Percentiles rank a stretch among this genome's conserved stretches.
These are phyloP conservation scores for Zaprionus tsacasi DNA, from an alignment of 1,140 invertebrate species.

Conservation along the genomic window DNA sequence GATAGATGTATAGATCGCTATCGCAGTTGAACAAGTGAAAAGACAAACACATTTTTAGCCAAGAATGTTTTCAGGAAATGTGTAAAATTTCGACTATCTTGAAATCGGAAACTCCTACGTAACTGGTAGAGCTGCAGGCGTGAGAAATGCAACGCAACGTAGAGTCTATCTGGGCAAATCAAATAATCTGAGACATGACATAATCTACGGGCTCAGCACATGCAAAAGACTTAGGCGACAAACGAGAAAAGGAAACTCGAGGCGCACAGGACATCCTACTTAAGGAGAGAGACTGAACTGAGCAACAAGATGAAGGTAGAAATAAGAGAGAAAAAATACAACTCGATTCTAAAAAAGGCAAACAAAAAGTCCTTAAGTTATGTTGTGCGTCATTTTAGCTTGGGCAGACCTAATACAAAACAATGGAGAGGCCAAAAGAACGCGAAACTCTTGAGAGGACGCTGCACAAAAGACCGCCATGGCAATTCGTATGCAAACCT, in stretches of 20 bases:
- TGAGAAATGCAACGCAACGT: constrained; percentile 75
- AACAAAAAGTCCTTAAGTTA: constrained; percentile 84
- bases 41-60: constrained; percentile 60
- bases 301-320: background rate
- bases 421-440: constrained; percentile 49
- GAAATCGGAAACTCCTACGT: constrained; percentile 67
- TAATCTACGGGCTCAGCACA: constrained; percentile 68
- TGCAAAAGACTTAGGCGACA: constrained; percentile 64
- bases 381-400: constrained; percentile 71
- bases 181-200: constrained; percentile 73
- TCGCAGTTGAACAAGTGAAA: constrained; percentile 58
- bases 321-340: constrained; percentile 31
- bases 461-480: constrained; percentile 33
- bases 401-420: constrained; percentile 54
- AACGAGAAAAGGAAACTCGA: constrained; percentile 46
- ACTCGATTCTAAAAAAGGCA: constrained; percentile 79
- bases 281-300: constrained; percentile 33
- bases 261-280: constrained; percentile 78
- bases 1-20: constrained; percentile 40
- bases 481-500: constrained; percentile 69
- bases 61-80: constrained; percentile 63
- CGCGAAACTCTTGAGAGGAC: constrained; percentile 38
- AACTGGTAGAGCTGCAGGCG: constrained; percentile 46
- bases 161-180: constrained; percentile 32
- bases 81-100: constrained; percentile 65